Evolutionary conservation across 2,113 vertebrate genomes (phyloP).

Genomic region (Pyxicephalus adspersus): DNA sequence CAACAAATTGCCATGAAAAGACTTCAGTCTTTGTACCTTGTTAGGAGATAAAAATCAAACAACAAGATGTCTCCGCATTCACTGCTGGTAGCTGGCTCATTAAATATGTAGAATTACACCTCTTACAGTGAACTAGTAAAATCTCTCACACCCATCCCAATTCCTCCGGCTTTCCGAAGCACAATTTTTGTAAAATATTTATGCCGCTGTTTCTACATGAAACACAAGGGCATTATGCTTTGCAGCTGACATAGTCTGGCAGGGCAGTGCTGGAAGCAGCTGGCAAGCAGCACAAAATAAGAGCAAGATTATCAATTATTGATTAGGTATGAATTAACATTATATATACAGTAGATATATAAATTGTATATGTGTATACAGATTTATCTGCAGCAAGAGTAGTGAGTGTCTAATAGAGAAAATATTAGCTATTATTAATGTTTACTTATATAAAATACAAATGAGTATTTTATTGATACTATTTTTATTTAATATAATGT

Average conservation of each 20-base stretch:
- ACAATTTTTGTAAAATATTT: conserved; percentile 86
- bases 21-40: conserved; percentile 87
- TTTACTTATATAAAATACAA: conserved; percentile 65
- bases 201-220: conserved; percentile 86
- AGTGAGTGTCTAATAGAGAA: conserved; percentile 60
- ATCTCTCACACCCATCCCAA: conserved; percentile 65
- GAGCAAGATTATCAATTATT: conserved; percentile 90
- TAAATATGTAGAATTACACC: conserved; percentile 78
- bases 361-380: too few relatives aligned
- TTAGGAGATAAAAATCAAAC: conserved; percentile 92
- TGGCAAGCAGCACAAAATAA: conserved; percentile 79
- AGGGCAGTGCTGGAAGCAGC: conserved; percentile 78
- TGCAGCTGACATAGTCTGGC: conserved; percentile 85
- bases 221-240: conserved; percentile 79
- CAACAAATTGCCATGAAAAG: conserved; percentile 98
- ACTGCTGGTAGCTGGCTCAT: conserved; percentile 73
- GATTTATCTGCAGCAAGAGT: too few relatives aligned
- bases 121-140: conserved; percentile 70
- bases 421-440: conserved; percentile 63
- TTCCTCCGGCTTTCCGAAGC: conserved; percentile 71
- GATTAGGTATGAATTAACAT: conserved; percentile 90
- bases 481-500: conserved; percentile 48
- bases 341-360: too few relatives aligned
- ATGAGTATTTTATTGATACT: conserved; percentile 61
- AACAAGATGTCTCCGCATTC: conserved; percentile 77